Base-by-base conservation (phyloP, 2,113 vertebrate genomes). In the Thunnus maccoyii region DNA sequence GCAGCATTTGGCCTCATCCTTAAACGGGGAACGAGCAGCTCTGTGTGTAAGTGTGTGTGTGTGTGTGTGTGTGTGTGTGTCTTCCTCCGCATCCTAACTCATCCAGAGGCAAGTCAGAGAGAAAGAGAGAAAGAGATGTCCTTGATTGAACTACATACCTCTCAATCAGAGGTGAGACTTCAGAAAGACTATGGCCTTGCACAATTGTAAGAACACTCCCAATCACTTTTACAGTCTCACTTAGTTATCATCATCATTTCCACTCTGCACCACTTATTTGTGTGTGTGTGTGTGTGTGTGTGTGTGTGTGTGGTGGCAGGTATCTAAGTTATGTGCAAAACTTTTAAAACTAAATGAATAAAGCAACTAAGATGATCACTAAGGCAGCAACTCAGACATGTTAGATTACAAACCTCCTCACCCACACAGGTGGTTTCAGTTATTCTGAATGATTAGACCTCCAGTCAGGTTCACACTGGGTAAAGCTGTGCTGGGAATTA, bases 1-100 rank as follows among this genome's bases (percentile, higher is more conserved):
- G 51, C 64, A 72, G 73, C 60, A 63, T 77, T 83, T 83, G 48
- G 56, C 56, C 58, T 80, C 13, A 32, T 48, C 65, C 56, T 65
- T 70, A 63, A 84, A 75, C 10, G 10, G 54, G 50, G n/a, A 54
- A 79, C 69, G 64, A 54, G 52, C 54, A 20, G 55, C 32, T 58
- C 47, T 78, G 22, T 0, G 13, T 32, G 27, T 78, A 57, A 55
- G 65, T 65, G 47, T 51, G 22, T 16, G 8, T 51, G 17, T 58
- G 52, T 78, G 22, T 1, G 13, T 32, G n/a, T n/a, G n/a, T n/a
- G n/a, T n/a, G n/a, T n/a, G n/a, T n/a, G n/a, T n/a, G 3, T 58
- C 57, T 44, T 36, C 15, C 63, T 36, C n/a, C 55, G 14, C 12
- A 22, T 58, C 52, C 30, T 58, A 62, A 63, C 68, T 75, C 27